Evolutionary conservation across 2,113 vertebrate genomes (phyloP).

Genomic region (Vanacampus margaritifer): DNA sequence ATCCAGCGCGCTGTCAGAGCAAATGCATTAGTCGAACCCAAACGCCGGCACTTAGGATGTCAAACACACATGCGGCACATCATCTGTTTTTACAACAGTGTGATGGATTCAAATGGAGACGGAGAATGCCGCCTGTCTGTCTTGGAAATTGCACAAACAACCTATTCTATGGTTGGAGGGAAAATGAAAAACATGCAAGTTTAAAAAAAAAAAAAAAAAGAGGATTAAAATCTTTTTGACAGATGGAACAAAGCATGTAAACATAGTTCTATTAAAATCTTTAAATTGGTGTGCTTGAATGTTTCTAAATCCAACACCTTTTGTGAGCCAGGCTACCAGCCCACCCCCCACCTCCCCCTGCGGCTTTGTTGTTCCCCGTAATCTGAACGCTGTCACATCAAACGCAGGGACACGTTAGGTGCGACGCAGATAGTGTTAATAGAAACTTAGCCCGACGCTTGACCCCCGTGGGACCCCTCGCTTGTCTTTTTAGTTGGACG

Average conservation of each 20-base stretch:
- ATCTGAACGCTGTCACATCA: constrained; percentile 69
- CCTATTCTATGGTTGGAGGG: not conserved
- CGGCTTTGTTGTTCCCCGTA: constrained; percentile 60
- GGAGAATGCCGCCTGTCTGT: constrained; percentile 37
- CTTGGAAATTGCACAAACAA: constrained; percentile 35
- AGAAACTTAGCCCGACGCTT: constrained; percentile 59
- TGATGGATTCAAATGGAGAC: constrained; percentile 46
- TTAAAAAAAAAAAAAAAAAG: constrained; percentile 6
- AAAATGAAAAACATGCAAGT: not conserved
- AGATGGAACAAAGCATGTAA: constrained; percentile 8
- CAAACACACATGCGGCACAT: constrained; percentile 51
- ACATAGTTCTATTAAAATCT: constrained; percentile 14
- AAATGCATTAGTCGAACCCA: constrained; percentile 60
- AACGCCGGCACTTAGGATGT: constrained; percentile 55
- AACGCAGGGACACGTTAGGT: constrained; percentile 66
- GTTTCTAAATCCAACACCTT: constrained; percentile 34
- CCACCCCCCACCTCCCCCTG: constrained; percentile 18
- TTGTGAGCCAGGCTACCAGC: constrained; percentile 26
- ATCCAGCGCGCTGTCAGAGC: constrained; percentile 48
- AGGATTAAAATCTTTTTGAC: constrained; percentile 19
- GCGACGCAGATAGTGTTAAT: constrained; percentile 67
- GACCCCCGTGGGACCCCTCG: constrained; percentile 46
- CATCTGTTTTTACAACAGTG: constrained; percentile 52
- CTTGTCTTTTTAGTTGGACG: constrained; percentile 58
- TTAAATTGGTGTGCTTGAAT: constrained; percentile 25